A percentile compares a stretch with the other conserved stretches of the same genome.
phyloP scores from a whole-genome alignment of 2,797 vertebrate species.

The Myotis myotis region DNA sequence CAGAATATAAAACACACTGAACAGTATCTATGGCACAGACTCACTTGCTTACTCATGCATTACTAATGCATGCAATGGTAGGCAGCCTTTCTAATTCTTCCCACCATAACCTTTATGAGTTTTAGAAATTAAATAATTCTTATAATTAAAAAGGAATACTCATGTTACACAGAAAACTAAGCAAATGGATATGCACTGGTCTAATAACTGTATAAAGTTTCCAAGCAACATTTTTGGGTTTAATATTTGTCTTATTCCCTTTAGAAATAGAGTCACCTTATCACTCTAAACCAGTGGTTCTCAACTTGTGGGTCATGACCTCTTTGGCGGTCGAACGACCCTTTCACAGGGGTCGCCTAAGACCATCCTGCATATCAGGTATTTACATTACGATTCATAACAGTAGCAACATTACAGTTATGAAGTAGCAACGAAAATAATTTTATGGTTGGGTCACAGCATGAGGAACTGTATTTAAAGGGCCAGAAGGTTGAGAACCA shows the following conservation, averaged over 20 bases:
- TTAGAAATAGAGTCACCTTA: background rate
- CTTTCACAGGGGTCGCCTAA: no score
- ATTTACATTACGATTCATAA: no score
- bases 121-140: constrained; percentile 47
- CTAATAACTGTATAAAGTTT: background rate
- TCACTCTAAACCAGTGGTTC: background rate
- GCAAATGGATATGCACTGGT: background rate
- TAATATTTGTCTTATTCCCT: background rate
- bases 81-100: background rate
- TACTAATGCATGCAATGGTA: background rate
- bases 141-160: constrained; percentile 23
- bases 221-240: background rate
- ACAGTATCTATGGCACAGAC: background rate
- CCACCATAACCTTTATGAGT: background rate
- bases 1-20: constrained; percentile 20
- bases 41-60: background rate
- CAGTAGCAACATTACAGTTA: no score
- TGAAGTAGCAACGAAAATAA: no score
- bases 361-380: no score
- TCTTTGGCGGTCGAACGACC: no score
- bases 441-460: no score
- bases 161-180: constrained; percentile 8
- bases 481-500: no score
- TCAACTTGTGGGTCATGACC: no score
- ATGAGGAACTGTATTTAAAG: no score